Evolutionary conservation across 1,140 invertebrate species (phyloP).

Genomic region (Drosophila kepulauana): DNA sequence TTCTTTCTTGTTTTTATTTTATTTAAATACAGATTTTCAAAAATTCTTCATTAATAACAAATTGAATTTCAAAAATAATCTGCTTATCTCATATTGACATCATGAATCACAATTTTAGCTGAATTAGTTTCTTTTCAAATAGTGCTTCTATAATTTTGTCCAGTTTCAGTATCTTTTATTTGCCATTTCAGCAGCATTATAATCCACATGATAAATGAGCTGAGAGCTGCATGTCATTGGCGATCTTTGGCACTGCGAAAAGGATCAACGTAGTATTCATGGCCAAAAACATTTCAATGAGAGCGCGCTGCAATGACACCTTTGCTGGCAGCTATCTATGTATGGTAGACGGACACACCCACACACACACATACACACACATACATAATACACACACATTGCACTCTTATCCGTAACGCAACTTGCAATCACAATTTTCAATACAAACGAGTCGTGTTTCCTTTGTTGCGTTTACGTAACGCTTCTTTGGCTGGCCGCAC

Average conservation of each 20-base stretch:
- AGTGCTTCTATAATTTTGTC: too few relatives aligned
- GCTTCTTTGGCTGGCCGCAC: constrained; percentile 15
- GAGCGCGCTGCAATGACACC: constrained; percentile 1
- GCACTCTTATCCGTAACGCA: constrained; percentile 42
- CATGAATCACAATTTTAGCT: too few relatives aligned
- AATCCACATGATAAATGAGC: too few relatives aligned
- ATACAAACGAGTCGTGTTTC: constrained; percentile 57
- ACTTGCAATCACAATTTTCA: constrained; percentile 55
- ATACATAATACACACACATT: background rate
- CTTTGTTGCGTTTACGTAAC: constrained; percentile 47
- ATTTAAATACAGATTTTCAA: too few relatives aligned
- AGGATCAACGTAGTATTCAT: constrained; percentile 17
- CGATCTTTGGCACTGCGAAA: background rate
- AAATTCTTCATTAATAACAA: too few relatives aligned
- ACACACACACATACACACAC: constrained; percentile 9
- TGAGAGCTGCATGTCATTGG: background rate
- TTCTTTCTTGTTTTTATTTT: too few relatives aligned
- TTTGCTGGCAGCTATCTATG: background rate
- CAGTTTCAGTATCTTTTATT: too few relatives aligned
- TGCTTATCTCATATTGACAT: too few relatives aligned
- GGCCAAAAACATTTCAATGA: constrained; percentile 15
- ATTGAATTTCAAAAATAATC: too few relatives aligned
- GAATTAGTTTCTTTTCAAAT: too few relatives aligned
- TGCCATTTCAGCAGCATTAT: background rate
- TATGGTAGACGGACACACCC: background rate